Base-by-base conservation (phyloP, 2,888 invertebrate species). In the Pinctada fucata region DNA sequence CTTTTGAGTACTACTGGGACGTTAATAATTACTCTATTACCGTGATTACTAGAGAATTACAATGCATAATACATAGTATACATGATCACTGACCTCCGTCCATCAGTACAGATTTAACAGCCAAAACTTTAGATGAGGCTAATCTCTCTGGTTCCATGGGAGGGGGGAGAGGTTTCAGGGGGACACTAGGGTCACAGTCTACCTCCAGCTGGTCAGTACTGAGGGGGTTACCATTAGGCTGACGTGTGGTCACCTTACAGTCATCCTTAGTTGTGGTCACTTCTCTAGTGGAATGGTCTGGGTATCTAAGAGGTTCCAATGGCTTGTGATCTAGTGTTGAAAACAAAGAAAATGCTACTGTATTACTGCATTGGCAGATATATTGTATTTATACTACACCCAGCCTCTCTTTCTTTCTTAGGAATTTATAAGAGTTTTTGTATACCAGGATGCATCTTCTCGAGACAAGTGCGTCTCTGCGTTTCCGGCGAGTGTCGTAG, bases 121-220 rank as follows among this genome's bases (percentile, higher is more conserved):
- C 86, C 47, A 88, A 86, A 31, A 85, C 75, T 79, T 87, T 89
- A 5, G 89, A 87, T 8, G 85, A 78, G 10, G 86, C 86, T 51
- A 88, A 71, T 8, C 84, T 80, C 58, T 86, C 85, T 3, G 90
- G 90, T 49, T 82, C 76, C 68, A 90, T 78, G 0, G 90, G 90
- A 4, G 86, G 80, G 0, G 88, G 88, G 2, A 90, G 81, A 2
- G 85, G 85, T 31, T 77, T 81, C 6, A 85, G 75, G 1, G 83
- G 82, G 16, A 78, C 66, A 45, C 76, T 78, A 50, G 79, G 75
- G n/a, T 49, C 71, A 3, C 66, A 73, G 49, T 52, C 75, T 31
- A 52, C 52, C 48, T 81, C 69, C 13, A 75, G 68, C 16, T 70
- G 72, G 5, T 76, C 67, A 13, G 63, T 70, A 50, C 50, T 71